Base-by-base conservation (phyloP, 2,797 vertebrate species). In the Microtus californicus region DNA sequence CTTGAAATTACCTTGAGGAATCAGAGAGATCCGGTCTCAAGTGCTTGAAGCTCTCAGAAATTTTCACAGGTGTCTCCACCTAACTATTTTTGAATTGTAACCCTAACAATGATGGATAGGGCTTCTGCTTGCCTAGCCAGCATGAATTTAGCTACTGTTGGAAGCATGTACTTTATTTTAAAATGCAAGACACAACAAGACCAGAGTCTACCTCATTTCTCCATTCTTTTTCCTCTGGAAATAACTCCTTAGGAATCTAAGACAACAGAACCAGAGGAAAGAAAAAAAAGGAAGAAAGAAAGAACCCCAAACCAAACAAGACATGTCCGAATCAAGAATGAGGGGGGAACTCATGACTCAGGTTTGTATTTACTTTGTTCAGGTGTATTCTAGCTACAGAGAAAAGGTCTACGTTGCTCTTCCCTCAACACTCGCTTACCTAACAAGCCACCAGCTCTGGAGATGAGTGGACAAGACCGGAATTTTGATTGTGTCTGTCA, bases 191-290 rank as follows among this genome's bases (percentile, higher is more conserved):
- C 54, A 56, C 0, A 59, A 80, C 80, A 79, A 93, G 87, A 90
- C 76, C 40, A 94, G 76, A 89, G 90, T 40, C 17, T 67, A 7
- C 43, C 25, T 88, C 71, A 9, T 61, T 59, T 89, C 48, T 94
- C 37, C 34, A 87, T 67, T 97, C 71, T 40, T 95, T 43, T 90
- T 89, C 27, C 29, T 45, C 45, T 93, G 67, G 40, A 93, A 95
- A 77, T 29, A 85, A 37, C 54, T 87, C 31, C 56, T 81, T 67
- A 76, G 51, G 23, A 81, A 91, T 85, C n/a, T 43, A 97, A 96
- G 54, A 10, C 40, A 82, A 51, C n/a, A 86, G 25, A 74, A 69
- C 95, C 1, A 74, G 34, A 37, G 40, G n/a, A 65, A 67, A 76
- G 37, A 54, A 14, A 67, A 3, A 43, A 43, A 21, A 63, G 37